phyloP scores from a whole-genome alignment of 2,888 invertebrate genomes.

The Timema cristinae region DNA sequence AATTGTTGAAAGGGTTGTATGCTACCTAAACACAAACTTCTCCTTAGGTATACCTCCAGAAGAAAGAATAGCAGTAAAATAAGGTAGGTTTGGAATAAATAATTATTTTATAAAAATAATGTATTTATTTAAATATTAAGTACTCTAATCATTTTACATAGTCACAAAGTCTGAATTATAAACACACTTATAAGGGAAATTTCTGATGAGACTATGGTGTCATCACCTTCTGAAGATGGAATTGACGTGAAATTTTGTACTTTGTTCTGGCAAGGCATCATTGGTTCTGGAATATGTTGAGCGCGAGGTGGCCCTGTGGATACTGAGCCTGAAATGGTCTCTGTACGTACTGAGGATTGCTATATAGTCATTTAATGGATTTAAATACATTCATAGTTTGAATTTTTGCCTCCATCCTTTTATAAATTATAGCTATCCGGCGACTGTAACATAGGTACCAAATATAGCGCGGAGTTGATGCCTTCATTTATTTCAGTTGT shows the following conservation, averaged over 20 bases:
- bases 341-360: neutral
- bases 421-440: neutral
- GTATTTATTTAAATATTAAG: neutral
- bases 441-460: neutral
- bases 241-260: neutral
- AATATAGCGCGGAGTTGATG: neutral
- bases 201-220: neutral
- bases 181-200: neutral
- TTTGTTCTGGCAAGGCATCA: no score
- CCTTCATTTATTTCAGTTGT: neutral
- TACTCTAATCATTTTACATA: neutral
- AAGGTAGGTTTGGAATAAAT: neutral
- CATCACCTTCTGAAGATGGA: neutral
- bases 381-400: neutral
- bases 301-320: neutral
- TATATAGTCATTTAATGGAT: neutral
- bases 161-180: neutral
- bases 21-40: neutral
- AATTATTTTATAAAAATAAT: no score
- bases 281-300: no score
- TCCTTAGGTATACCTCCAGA: neutral
- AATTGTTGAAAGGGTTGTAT: neutral
- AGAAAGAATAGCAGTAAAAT: neutral
- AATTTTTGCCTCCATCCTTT: neutral
- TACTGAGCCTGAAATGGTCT: neutral